A percentile compares a stretch with the other conserved stretches of the same genome.
Evolutionary conservation across 2,797 vertebrate genomes (phyloP).

Genomic region (Hypotaenidia okinawae): DNA sequence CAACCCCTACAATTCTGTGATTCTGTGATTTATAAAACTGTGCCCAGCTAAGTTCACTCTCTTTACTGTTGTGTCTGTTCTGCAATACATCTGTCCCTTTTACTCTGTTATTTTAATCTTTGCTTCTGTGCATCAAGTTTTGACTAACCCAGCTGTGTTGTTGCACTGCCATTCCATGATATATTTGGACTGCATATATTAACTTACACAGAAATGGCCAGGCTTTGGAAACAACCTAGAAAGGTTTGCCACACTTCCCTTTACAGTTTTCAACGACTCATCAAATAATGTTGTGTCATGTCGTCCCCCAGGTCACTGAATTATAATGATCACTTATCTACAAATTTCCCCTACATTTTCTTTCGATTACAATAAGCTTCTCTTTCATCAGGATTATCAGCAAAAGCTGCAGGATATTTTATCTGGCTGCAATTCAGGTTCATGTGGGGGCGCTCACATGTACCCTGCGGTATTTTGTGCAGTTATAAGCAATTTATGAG

Average conservation of each 20-base stretch:
- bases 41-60: neutral
- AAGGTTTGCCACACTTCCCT: neutral
- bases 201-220: neutral
- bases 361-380: slow-evolving; percentile 20
- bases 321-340: slow-evolving; percentile 24
- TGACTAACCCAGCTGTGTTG: neutral
- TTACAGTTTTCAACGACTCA: neutral
- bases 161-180: neutral
- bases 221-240: neutral
- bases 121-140: neutral
- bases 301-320: slow-evolving; percentile 8
- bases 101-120: neutral
- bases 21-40: neutral
- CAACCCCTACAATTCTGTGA: no score
- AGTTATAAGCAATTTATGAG: slow-evolving; percentile 48
- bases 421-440: slow-evolving; percentile 52
- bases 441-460: slow-evolving; percentile 31
- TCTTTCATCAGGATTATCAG: slow-evolving; percentile 57
- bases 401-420: slow-evolving; percentile 57
- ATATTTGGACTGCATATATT: neutral
- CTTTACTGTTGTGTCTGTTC: neutral
- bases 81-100: neutral
- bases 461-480: slow-evolving; percentile 41
- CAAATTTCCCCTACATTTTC: slow-evolving; percentile 46
- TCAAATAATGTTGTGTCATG: neutral